Conservation (phyloP, 2,888 invertebrate species). For the Drosophila picticornis region DNA sequence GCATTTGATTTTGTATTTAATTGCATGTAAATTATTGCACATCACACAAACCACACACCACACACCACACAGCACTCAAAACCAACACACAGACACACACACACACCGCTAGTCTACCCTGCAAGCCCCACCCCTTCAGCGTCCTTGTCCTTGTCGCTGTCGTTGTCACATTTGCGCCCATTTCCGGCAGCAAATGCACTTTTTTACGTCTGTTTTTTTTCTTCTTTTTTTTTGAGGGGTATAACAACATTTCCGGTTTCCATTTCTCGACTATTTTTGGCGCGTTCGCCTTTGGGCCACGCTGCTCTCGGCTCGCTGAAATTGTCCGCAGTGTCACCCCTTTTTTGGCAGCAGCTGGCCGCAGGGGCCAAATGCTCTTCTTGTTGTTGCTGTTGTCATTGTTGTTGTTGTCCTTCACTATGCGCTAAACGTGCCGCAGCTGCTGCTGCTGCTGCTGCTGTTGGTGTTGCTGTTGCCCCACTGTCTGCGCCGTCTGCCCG, state of each 20-base stretch:
- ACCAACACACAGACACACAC: constrained; percentile 2
- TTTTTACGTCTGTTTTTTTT: neutral
- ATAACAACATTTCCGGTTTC: constrained; percentile 77
- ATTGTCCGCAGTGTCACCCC: constrained; percentile 66
- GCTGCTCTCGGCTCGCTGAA: constrained; percentile 21
- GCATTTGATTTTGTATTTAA: constrained; percentile 63
- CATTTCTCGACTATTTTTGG: constrained; percentile 68
- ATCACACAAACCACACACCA: constrained; percentile 36
- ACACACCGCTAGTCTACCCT: neutral
- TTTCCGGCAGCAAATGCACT: constrained; percentile 58
- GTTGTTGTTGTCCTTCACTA: constrained; percentile 32
- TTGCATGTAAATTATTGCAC: constrained; percentile 72
- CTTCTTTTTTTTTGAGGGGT: neutral
- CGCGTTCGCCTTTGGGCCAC: constrained; percentile 56
- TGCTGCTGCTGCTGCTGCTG: constrained; percentile 19
- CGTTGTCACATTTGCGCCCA: constrained; percentile 73
- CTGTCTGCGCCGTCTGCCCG: constrained; percentile 15
- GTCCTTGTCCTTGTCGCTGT: constrained; percentile 30
- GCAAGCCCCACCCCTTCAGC: neutral
- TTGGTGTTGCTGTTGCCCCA: constrained; percentile 15
- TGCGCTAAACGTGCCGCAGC: constrained; percentile 67
- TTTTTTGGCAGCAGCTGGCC: constrained; percentile 11
- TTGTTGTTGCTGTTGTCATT: constrained; percentile 14
- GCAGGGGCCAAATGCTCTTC: neutral
- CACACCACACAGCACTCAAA: neutral